Evolutionary conservation across 1,140 invertebrate species (phyloP).

Genomic region (Diploscapter pachys): DNA sequence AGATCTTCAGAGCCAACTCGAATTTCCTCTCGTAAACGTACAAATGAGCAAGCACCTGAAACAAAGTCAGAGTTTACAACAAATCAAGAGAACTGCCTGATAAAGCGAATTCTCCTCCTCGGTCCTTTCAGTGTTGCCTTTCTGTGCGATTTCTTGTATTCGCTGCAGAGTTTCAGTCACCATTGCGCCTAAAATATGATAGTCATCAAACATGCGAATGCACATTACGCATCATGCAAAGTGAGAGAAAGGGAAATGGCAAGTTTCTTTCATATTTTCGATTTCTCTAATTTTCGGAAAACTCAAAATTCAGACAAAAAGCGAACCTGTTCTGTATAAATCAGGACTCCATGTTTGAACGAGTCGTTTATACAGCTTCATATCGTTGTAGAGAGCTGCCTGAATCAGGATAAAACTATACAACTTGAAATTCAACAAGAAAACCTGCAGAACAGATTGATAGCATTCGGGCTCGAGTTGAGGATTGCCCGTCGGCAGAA

Average conservation of each 20-base stretch:
- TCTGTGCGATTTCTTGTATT: conserved; percentile 15
- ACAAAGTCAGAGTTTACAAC: conserved; percentile 26
- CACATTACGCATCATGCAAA: background rate
- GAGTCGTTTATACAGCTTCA: conserved; percentile 70
- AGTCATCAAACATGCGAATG: no score
- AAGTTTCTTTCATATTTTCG: background rate
- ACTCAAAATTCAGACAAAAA: background rate
- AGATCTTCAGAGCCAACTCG: conserved; percentile 86
- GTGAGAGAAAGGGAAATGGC: background rate
- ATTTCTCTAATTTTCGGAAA: background rate
- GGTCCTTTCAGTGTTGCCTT: background rate
- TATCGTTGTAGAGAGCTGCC: conserved; percentile 83
- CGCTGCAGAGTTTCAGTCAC: conserved; percentile 5
- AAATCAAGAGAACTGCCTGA: background rate
- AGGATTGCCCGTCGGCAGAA: conserved; percentile 67
- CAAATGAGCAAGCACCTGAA: conserved; percentile 74
- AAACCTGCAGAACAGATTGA: conserved; percentile 91
- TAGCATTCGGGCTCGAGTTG: conserved; percentile 80
- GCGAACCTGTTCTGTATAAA: conserved; percentile 72
- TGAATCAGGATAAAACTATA: conserved; percentile 60
- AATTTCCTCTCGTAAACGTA: conserved; percentile 85
- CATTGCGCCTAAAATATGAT: no score
- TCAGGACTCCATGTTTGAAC: conserved; percentile 81
- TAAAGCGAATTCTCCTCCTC: conserved; percentile 13
- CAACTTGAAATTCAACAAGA: conserved; percentile 69